A percentile compares a stretch with the other conserved stretches of the same genome.
These are phyloP conservation scores for Amblyornis subalaris DNA, from an alignment of 2,113 vertebrate species.

Conservation along the genomic window DNA sequence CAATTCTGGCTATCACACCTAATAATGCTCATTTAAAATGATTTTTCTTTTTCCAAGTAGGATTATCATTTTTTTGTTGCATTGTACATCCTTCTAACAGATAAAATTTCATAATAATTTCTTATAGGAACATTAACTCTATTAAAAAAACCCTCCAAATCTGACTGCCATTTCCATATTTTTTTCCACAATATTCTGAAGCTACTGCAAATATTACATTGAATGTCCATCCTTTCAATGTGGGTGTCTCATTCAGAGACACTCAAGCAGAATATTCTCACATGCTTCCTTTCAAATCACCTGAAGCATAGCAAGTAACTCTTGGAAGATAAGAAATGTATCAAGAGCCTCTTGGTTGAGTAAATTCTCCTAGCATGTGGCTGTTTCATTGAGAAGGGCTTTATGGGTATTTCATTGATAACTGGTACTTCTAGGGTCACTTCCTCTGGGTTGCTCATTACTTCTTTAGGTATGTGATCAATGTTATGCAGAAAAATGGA, in stretches of 20 bases:
- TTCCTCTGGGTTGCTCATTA: background rate
- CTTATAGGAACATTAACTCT: background rate
- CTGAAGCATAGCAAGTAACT: background rate
- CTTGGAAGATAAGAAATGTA: background rate
- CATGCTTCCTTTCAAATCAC: background rate
- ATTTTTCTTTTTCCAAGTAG: background rate
- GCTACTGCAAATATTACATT: background rate
- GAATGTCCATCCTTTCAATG: background rate
- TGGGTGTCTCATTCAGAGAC: background rate
- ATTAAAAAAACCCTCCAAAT: background rate
- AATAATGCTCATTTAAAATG: background rate
- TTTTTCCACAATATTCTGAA: background rate
- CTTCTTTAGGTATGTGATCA: background rate
- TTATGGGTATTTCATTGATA: background rate
- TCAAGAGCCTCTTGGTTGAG: background rate
- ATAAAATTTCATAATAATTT: background rate
- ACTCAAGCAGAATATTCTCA: background rate
- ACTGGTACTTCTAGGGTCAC: background rate
- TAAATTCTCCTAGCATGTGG: background rate
- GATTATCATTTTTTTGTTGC: background rate
- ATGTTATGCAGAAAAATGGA: background rate
- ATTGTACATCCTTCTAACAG: background rate
- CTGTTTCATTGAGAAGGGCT: background rate
- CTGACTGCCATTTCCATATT: background rate
- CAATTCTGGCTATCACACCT: background rate